Conservation (phyloP, 2,888 invertebrate genomes). For the Lycia hirtaria region DNA sequence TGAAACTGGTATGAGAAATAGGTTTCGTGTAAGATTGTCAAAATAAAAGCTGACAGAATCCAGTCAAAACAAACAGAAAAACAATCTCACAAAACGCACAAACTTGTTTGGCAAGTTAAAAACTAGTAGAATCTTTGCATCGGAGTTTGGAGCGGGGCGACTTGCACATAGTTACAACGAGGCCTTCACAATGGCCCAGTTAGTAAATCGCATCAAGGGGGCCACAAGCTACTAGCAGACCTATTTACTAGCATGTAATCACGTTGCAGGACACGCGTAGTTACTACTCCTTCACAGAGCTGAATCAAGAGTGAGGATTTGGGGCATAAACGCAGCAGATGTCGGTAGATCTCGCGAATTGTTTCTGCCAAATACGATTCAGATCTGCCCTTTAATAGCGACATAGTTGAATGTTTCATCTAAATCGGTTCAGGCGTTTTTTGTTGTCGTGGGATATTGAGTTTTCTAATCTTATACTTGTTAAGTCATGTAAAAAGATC, state of each 20-base stretch:
- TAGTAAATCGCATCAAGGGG: constrained; percentile 18
- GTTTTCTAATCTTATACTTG: no score
- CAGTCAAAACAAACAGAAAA: background rate
- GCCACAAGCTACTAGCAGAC: constrained; percentile 17
- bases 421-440: no score
- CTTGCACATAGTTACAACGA: constrained; percentile 3
- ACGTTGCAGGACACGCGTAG: constrained; percentile 38
- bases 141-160: background rate
- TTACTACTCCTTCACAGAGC: constrained; percentile 19
- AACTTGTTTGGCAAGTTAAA: background rate
- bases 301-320: background rate
- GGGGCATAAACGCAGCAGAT: background rate
- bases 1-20: no score
- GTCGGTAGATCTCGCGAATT: no score
- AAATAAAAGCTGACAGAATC: no score
- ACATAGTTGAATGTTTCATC: no score
- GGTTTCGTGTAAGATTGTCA: no score
- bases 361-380: no score
- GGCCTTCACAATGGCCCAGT: constrained; percentile 23
- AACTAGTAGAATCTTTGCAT: background rate
- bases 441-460: no score
- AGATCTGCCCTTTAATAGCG: no score
- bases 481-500: no score
- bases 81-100: background rate
- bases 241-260: constrained; percentile 37